Evolutionary conservation across 2,113 vertebrate genomes (phyloP), one percentile per base, ranked within the genome.

Genomic region (Asarcornis scutulata): DNA sequence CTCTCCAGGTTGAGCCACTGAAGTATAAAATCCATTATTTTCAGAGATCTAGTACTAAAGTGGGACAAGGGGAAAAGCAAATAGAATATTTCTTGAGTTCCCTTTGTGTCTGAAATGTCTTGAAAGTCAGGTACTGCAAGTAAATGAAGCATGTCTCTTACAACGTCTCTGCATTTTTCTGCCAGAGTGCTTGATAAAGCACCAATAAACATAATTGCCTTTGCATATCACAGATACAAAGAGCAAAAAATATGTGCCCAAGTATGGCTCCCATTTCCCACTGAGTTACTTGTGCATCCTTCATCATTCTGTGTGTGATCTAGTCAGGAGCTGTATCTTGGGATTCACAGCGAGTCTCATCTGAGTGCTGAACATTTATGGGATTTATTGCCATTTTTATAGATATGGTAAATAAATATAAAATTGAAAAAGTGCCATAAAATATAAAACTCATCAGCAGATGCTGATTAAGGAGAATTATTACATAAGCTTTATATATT

Each of bases 131-230:
- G 42, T 83, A 52, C 72, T 71, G 60, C 52, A 81, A 85, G 27
- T 16, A 90, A 88, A 94, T 90, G 46, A 91, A 91, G 72, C 46
- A 53, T 53, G 7, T 42, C 38, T 78, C 66, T 58, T 88, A 20
- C 48, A 79, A 3, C 0, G 0, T 44, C 71, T 77, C 62, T 75
- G 64, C 55, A 52, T 73, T 75, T 85, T 90, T 66, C 66, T 96
- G 80, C 26, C 81, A 55, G 31, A 59, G 27, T 64, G 34, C 56
- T 91, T 91, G 91, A 95, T 91, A 91, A 95, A 95, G 73, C 66
- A 94, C 69, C 87, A 95, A 97, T 94, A 95, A 96, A 84, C 74
- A n/a, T 93, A 91, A 94, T 91, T 95, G 91, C 66, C 62, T 95
- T 74, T 91, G n/a, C 79, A 88, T 64, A 88, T 77, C 32, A 44